Base-by-base conservation (phyloP, 37 sponge, comb jelly and placozoan genomes). In the Theonella swinhoei region DNA sequence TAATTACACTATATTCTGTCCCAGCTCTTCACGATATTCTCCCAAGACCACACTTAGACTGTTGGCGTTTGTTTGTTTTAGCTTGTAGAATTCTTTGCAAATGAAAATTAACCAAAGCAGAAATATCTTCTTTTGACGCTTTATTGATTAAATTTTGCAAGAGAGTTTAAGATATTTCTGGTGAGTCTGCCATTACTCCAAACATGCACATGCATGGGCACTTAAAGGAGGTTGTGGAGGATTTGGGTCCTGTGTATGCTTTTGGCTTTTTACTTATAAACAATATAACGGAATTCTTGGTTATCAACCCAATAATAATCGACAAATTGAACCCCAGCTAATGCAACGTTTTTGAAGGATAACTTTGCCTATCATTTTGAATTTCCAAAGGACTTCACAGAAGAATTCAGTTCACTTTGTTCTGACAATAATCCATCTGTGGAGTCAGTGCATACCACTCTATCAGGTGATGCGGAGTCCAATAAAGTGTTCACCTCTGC, bases 171-270 rank as follows among this genome's bases (percentile, higher is more conserved):
- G 43, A 64, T 42, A 1, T 79, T 17, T 79, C 32, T 65, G 80
- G 80, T n/a, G 24, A 79, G 20, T 9, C 39, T 5, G 4, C 4
- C n/a, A 38, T 79, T 1, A 79, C 80, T 64, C 80, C 80, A 5
- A 79, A 79, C 38, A 79, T 79, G 80, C 80, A 79, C 68, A 23
- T 79, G 33, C 80, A 79, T 65, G 67, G 42, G 4, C 80, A 79
- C 42, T 3, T 79, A 5, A 43, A 39, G 3, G n/a, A n/a, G n/a
- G n/a, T n/a, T n/a, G n/a, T 80, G 0, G 2, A 26, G 40, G 81
- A 80, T 34, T 80, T 29, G 42, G 81, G 81, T 0, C 62, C 64
- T 3, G 34, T 47, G 4, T 68, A 70, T 43, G 81, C 30, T 68
- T 70, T 69, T 80, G 81, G 81, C 60, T 68, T 0, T 80, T 80